Conservation (phyloP, 2,888 invertebrate genomes). For the Plusia festucae region DNA sequence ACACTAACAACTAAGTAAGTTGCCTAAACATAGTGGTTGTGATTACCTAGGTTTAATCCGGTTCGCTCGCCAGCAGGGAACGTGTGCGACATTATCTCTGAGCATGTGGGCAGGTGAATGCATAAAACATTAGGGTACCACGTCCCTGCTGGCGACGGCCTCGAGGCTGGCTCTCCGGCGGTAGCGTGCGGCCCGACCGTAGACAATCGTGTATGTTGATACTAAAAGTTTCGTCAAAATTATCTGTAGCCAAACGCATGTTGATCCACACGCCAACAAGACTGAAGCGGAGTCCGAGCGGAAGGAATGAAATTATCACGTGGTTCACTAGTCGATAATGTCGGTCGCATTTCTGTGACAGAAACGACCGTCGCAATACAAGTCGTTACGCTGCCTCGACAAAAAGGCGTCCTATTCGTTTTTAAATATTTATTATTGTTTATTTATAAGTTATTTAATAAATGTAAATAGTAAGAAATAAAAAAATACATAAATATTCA, state of each 20-base stretch:
- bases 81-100: not conserved
- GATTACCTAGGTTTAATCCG: conserved; percentile 13
- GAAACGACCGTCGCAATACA: conserved; percentile 58
- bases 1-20: conserved; percentile 24
- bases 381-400: conserved; percentile 50
- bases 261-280: conserved; percentile 44
- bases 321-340: conserved; percentile 50
- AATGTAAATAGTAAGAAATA: conserved; percentile 84
- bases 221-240: conserved; percentile 33
- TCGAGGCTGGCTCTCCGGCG: not conserved
- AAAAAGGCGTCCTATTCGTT: conserved; percentile 76
- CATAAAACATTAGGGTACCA: not conserved
- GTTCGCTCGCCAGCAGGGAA: conserved; percentile 30
- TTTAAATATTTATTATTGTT: conserved; percentile 86
- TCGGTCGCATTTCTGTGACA: conserved; percentile 43
- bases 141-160: conserved; percentile 28
- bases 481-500: conserved; percentile 78
- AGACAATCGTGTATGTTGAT: conserved; percentile 28
- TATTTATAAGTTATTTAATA: conserved; percentile 87
- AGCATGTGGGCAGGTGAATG: not conserved
- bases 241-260: conserved; percentile 27
- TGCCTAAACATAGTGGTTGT: conserved; percentile 28
- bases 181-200: not conserved
- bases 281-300: conserved; percentile 44
- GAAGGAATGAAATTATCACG: conserved; percentile 32